These are phyloP conservation scores for Oncorhynchus tshawytscha DNA, from an alignment of 2,113 vertebrate species.

Conservation along the genomic window DNA sequence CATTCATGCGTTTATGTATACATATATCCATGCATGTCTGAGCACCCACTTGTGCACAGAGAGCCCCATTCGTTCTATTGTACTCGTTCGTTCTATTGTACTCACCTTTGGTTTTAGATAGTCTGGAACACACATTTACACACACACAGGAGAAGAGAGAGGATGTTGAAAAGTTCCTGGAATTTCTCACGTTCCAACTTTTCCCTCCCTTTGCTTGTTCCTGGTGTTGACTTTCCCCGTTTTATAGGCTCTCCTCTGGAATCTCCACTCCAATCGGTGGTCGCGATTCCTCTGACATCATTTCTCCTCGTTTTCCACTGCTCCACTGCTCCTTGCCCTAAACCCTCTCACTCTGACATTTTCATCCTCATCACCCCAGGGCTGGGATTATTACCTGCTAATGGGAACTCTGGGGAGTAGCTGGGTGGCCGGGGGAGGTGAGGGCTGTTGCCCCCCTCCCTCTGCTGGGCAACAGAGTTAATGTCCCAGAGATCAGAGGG, in stretches of 20 bases:
- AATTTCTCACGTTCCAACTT: slow-evolving; percentile 48
- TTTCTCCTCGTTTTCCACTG: slow-evolving; percentile 48
- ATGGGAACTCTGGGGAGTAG: slow-evolving; percentile 24
- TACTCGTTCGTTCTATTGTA: slow-evolving; percentile 12
- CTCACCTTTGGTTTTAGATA: slow-evolving; percentile 40
- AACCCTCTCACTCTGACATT: slow-evolving; percentile 20
- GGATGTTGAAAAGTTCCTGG: slow-evolving; percentile 37
- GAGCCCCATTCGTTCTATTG: background rate
- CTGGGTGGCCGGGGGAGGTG: slow-evolving; percentile 6
- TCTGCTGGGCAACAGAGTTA: slow-evolving; percentile 12
- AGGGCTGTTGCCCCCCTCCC: background rate
- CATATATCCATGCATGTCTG: slow-evolving; percentile 11
- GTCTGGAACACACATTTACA: slow-evolving; percentile 21
- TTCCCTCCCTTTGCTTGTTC: slow-evolving; percentile 51
- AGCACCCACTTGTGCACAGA: background rate
- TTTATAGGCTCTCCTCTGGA: slow-evolving; percentile 56
- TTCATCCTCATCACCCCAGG: slow-evolving; percentile 26
- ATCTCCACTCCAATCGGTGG: slow-evolving; percentile 51
- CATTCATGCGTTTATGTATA: slow-evolving; percentile 3
- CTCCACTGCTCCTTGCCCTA: slow-evolving; percentile 45
- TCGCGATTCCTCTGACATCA: slow-evolving; percentile 36
- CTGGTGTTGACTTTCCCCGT: slow-evolving; percentile 49
- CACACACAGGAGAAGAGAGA: slow-evolving; percentile 13
- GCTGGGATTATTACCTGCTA: slow-evolving; percentile 37
- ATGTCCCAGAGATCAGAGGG: slow-evolving; percentile 10